Evolutionary conservation across 1,140 invertebrate genomes (phyloP).

Genomic region (Drosophila littoralis): DNA sequence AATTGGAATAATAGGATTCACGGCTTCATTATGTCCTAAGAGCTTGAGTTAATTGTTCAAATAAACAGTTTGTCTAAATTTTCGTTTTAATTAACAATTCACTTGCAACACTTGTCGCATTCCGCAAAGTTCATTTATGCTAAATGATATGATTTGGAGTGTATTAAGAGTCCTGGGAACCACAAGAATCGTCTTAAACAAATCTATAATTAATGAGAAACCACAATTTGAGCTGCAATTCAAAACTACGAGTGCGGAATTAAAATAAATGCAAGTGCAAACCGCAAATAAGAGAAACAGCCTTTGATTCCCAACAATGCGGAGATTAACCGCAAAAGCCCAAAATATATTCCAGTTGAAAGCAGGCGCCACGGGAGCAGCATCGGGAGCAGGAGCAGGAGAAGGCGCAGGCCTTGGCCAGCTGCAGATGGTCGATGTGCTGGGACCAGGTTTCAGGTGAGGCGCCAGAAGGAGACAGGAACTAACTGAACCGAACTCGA

Average conservation of each 20-base stretch:
- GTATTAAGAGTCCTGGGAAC: conserved; percentile 4
- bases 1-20: too few relatives aligned
- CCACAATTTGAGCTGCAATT: conserved; percentile 41
- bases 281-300: conserved; percentile 19
- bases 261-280: conserved; percentile 14
- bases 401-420: conserved; percentile 25
- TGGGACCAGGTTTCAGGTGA: background rate
- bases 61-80: too few relatives aligned
- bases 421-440: conserved; percentile 39
- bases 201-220: conserved; percentile 24
- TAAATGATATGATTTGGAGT: background rate
- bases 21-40: too few relatives aligned
- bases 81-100: too few relatives aligned
- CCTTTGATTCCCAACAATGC: conserved; percentile 12
- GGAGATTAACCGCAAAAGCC: conserved; percentile 32
- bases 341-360: background rate
- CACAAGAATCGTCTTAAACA: background rate
- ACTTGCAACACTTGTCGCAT: too few relatives aligned
- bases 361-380: conserved; percentile 30
- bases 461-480: conserved; percentile 49
- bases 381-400: conserved; percentile 14
- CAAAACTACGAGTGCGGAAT: conserved; percentile 1
- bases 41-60: too few relatives aligned
- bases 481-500: conserved; percentile 49
- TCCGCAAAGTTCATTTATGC: too few relatives aligned